phyloP scores from a whole-genome alignment of 35 echinoderm and acorn worm genomes.

The Heliocidaris tuberculata region DNA sequence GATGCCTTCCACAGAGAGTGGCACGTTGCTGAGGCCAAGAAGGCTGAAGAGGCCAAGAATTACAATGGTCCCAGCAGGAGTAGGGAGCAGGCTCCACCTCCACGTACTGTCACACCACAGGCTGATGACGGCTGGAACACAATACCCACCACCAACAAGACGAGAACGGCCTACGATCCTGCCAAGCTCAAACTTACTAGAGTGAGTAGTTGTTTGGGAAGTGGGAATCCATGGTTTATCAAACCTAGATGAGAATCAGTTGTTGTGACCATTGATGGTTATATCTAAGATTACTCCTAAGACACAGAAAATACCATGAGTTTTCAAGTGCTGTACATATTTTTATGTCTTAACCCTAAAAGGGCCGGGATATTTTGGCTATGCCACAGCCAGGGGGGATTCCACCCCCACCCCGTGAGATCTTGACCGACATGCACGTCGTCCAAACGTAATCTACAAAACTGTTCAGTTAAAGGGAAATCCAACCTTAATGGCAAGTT shows the following conservation, averaged over 20 bases:
- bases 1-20: slow-evolving; percentile 77
- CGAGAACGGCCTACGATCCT: slow-evolving; percentile 74
- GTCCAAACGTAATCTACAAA: no score
- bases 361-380: no score
- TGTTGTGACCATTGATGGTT: not conserved
- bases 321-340: no score
- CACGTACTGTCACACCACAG: slow-evolving; percentile 34
- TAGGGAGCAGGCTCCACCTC: slow-evolving; percentile 30
- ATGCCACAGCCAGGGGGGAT: no score
- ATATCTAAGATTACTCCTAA: no score
- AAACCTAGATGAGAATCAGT: not conserved
- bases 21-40: slow-evolving; percentile 50
- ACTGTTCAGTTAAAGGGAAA: no score
- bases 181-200: slow-evolving; percentile 84
- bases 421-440: no score
- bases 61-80: slow-evolving; percentile 24
- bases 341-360: no score
- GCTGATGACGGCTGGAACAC: slow-evolving; percentile 80
- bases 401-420: no score
- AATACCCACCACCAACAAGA: slow-evolving; percentile 50
- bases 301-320: no score
- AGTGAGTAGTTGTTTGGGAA: slow-evolving; percentile 51
- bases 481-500: no score
- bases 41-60: slow-evolving; percentile 55
- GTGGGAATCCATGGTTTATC: not conserved